A percentile compares a stretch with the other conserved stretches of the same genome.
Evolutionary conservation across 2,797 vertebrate species (phyloP).

Genomic region (Hippoglossus hippoglossus): DNA sequence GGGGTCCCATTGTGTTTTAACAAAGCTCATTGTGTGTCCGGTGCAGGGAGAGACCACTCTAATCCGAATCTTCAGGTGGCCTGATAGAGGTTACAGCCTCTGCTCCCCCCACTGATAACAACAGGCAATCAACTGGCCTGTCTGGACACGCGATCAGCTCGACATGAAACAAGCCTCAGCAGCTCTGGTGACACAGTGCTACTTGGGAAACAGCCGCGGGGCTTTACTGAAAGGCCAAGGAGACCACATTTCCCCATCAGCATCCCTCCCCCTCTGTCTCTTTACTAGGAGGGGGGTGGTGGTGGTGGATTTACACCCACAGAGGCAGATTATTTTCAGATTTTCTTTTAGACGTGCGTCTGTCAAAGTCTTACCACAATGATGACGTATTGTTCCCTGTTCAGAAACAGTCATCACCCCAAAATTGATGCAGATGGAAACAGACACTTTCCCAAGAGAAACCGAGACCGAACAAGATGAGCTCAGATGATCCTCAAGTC

Average conservation of each 20-base stretch:
- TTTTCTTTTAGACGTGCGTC: constrained; percentile 31
- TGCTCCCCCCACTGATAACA: constrained; percentile 73
- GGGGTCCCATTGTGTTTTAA: constrained; percentile 46
- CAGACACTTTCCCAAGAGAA: constrained; percentile 5
- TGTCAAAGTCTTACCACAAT: constrained; percentile 44
- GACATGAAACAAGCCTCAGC: constrained; percentile 67
- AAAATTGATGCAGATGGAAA: constrained; percentile 4
- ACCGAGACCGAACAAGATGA: constrained; percentile 18
- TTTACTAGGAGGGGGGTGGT: constrained; percentile 11
- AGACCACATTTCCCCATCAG: constrained; percentile 35
- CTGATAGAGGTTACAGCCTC: constrained; percentile 72
- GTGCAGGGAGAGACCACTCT: constrained; percentile 49
- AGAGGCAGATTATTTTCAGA: constrained; percentile 26
- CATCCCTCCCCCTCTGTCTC: constrained; percentile 26
- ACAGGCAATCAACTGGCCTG: constrained; percentile 80
- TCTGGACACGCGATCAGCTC: constrained; percentile 71
- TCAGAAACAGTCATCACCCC: constrained; percentile 24
- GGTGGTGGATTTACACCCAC: constrained; percentile 33
- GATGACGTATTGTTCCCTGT: constrained; percentile 32
- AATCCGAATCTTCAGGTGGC: constrained; percentile 72
- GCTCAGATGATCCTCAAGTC: constrained; percentile 16
- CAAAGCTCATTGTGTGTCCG: constrained; percentile 57
- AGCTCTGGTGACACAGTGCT: constrained; percentile 59
- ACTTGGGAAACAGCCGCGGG: constrained; percentile 67
- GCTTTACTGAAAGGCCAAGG: constrained; percentile 41